Evolutionary conservation across 2,888 invertebrate genomes (phyloP).

Genomic region (Drosophila pegasa): DNA sequence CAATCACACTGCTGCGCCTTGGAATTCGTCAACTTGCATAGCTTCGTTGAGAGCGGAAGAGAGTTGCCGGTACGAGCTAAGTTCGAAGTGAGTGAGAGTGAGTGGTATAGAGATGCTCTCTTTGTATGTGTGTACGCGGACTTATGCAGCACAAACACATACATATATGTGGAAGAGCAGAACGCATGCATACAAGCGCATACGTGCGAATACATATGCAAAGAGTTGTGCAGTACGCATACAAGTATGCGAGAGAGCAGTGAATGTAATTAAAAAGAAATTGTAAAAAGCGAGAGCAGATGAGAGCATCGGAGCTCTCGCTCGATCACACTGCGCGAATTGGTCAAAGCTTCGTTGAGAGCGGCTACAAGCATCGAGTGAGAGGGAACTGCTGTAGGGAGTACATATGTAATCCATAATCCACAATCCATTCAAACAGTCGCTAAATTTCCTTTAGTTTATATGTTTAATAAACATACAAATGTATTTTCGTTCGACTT

Average conservation of each 20-base stretch:
- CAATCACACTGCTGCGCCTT: background rate
- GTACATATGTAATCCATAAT: no score
- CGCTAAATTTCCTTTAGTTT: background rate
- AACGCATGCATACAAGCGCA: no score
- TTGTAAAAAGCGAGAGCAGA: background rate
- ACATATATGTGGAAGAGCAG: no score
- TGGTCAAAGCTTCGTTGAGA: background rate
- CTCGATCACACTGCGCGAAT: background rate
- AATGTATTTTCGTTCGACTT: constrained; percentile 1
- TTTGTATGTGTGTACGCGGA: no score
- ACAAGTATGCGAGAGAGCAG: background rate
- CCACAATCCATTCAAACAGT: background rate
- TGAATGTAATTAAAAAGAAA: background rate
- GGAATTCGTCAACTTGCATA: background rate
- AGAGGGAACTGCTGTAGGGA: no score
- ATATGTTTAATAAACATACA: constrained; percentile 13
- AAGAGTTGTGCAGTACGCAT: no score
- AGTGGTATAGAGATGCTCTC: background rate
- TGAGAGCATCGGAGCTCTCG: background rate
- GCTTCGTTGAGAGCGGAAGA: background rate
- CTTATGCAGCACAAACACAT: no score
- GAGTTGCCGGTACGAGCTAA: no score
- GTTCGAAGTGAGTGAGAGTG: background rate
- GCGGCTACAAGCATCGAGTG: no score
- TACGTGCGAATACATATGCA: no score